Evolutionary conservation across 2,113 vertebrate genomes (phyloP), one percentile per base, ranked within the genome.

Genomic region (Trochalopteron elliotii): DNA sequence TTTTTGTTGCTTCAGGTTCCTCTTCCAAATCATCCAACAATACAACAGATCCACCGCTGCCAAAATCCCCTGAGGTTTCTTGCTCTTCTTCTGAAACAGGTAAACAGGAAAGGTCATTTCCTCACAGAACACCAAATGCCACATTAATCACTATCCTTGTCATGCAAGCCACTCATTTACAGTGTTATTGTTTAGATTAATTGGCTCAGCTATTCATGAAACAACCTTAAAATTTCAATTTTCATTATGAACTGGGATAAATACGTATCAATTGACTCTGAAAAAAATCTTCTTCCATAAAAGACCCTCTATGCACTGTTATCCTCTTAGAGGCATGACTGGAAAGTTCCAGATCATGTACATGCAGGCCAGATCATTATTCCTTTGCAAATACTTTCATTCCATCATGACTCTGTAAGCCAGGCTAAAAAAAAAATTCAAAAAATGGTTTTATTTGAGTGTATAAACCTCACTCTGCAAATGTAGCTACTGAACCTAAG

Each of bases 1-100:
- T 97, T 77, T 96, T 98, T 35, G 87, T 98, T 94, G 94, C 97
- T 94, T 98, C 98, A 85, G 97, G 97, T 64, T 98, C 98, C 12
- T 99, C 98, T 91, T 99, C 99, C 83, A 99, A 98, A 95, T 99
- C 99, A 75, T 98, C 98, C 31, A 99, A 95, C 89, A 99, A 98
- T 59, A 99, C 98, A 95, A 99, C 98, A 0, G 98, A 98, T 28
- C 98, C 97, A 7, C 99, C 99, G 12, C 99, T 99, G 97, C 99
- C 99, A 37, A 99, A 99, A 93, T 99, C 99, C 50, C 99, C 99
- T 18, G 99, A 99, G 45, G 98, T 99, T 97, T 99, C 99, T 96
- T 99, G 99, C 67, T 99, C 99, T 95, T 99, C 99, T 88, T 99
- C 99, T 99, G 94, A 88, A 97, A 97, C 23, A 95, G 52, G 89